Evolutionary conservation across 1,140 invertebrate species (phyloP).

Genomic region (Oryctes rhinoceros): DNA sequence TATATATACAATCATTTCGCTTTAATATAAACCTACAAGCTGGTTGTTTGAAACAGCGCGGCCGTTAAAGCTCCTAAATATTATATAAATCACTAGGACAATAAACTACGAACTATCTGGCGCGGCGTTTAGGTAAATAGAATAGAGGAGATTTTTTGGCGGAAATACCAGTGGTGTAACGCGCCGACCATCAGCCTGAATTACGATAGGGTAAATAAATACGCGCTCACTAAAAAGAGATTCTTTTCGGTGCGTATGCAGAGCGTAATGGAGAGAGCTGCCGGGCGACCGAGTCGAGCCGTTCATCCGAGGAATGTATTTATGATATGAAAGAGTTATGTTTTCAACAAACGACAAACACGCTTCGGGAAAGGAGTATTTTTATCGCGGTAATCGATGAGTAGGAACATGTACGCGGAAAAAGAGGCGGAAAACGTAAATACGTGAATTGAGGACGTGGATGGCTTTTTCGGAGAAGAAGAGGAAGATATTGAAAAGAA

Average conservation of each 20-base stretch:
- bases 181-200: background rate
- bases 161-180: conserved; percentile 8
- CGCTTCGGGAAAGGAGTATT: background rate
- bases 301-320: background rate
- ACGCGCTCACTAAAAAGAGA: background rate
- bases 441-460: background rate
- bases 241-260: background rate
- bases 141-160: background rate
- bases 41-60: background rate
- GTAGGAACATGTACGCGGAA: background rate
- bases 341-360: background rate
- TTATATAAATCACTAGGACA: background rate
- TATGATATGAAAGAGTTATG: conserved; percentile 15
- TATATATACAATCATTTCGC: too few species aligned
- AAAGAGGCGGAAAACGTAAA: conserved; percentile 6
- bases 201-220: conserved; percentile 15
- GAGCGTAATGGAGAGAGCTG: too few species aligned
- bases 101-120: conserved; percentile 1
- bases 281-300: background rate
- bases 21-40: background rate
- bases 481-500: background rate
- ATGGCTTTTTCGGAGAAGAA: background rate
- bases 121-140: conserved; percentile 10
- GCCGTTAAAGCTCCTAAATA: background rate
- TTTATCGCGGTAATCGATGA: background rate